Conservation (phyloP, 2,888 invertebrate species). For the Tiliacea citrago region DNA sequence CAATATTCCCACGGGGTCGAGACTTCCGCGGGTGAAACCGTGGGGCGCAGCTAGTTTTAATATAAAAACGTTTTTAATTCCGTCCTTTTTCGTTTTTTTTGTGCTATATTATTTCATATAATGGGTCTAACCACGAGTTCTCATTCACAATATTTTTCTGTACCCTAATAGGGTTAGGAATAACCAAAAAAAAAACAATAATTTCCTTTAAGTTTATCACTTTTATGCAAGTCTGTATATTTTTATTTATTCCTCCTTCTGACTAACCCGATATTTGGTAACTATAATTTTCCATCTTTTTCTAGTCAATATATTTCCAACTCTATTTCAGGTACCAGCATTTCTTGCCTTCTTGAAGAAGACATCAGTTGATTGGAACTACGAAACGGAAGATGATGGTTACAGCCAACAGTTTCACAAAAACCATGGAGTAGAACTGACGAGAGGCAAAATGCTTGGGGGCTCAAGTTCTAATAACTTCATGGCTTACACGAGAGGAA, state of each 20-base stretch:
- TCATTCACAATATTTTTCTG: background rate
- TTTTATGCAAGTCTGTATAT: background rate
- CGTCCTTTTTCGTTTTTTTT: background rate
- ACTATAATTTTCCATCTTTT: too few species aligned
- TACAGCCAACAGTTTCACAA: background rate
- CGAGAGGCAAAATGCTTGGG: conserved; percentile 80
- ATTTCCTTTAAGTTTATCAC: background rate
- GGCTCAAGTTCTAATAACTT: conserved; percentile 88
- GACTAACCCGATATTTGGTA: background rate
- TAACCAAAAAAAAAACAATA: background rate
- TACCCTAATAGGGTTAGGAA: background rate
- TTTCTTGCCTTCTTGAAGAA: conserved; percentile 37
- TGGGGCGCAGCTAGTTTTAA: too few species aligned
- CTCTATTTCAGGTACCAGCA: conserved; percentile 51
- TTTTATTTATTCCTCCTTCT: background rate
- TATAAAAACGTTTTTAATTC: background rate
- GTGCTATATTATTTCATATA: background rate
- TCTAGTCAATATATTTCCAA: background rate
- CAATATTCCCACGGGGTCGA: too few species aligned
- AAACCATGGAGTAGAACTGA: background rate
- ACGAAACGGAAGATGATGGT: background rate
- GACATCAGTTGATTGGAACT: conserved; percentile 9
- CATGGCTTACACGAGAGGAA: conserved; percentile 81
- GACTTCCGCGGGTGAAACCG: too few species aligned
- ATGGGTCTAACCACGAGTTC: background rate